Conservation (phyloP, 2,888 invertebrate genomes). For the Eretmocerus hayati region DNA sequence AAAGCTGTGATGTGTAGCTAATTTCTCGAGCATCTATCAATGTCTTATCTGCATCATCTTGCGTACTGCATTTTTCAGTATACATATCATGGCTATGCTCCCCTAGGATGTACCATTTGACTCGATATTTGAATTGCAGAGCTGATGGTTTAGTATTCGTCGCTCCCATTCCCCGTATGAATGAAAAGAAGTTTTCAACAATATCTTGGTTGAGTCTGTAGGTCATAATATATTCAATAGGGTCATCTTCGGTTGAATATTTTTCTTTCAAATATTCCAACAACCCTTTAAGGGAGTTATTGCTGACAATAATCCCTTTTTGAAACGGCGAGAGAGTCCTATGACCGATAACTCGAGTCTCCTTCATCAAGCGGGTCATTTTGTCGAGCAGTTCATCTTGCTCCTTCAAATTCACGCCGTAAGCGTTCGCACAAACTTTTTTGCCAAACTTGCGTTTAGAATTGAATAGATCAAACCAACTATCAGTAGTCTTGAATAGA, state of each 20-base stretch:
- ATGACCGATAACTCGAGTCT: too few relatives aligned
- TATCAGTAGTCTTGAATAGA: too few relatives aligned
- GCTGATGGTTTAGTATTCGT: background rate
- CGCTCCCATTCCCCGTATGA: background rate
- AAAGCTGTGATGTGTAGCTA: too few relatives aligned
- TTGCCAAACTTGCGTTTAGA: too few relatives aligned
- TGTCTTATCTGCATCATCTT: too few relatives aligned
- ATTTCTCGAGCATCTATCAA: too few relatives aligned
- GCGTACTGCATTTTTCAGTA: too few relatives aligned
- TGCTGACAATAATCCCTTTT: background rate
- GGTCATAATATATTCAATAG: background rate
- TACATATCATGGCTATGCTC: background rate
- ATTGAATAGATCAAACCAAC: too few relatives aligned
- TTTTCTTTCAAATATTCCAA: background rate
- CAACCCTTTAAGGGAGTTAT: background rate
- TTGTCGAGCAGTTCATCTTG: too few relatives aligned
- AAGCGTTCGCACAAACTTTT: too few relatives aligned
- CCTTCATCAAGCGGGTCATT: too few relatives aligned
- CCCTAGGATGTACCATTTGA: background rate
- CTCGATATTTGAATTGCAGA: background rate
- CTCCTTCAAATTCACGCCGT: too few relatives aligned
- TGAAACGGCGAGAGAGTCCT: background rate
- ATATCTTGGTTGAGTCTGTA: background rate
- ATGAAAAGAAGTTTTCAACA: background rate
- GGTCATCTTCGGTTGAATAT: background rate